A percentile compares a stretch with the other conserved stretches of the same genome.
These are phyloP conservation scores for Rhopalosiphum padi DNA, from an alignment of 1,140 invertebrate species.

Conservation along the genomic window DNA sequence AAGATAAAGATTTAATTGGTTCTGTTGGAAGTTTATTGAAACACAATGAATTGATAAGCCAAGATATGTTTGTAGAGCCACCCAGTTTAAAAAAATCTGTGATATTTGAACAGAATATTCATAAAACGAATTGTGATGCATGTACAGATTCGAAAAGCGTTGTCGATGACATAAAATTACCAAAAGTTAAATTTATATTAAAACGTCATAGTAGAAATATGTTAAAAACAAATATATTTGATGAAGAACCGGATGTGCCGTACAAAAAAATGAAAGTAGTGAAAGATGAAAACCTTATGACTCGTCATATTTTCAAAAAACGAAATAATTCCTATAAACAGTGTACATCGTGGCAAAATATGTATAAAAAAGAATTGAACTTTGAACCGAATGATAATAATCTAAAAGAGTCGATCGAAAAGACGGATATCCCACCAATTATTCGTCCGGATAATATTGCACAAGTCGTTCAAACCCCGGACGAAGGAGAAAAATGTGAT, in stretches of 20 bases:
- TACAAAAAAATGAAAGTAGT: not conserved
- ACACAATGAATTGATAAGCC: not conserved
- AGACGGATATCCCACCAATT: not conserved
- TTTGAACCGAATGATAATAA: not conserved
- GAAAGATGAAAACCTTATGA: not conserved
- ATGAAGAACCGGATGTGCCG: not conserved
- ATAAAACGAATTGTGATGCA: not conserved
- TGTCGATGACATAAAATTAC: not conserved
- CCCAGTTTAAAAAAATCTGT: not conserved
- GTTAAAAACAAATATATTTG: conserved; percentile 30
- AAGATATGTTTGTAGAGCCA: not conserved
- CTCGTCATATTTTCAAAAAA: not conserved
- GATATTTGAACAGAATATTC: not conserved
- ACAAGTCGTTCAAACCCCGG: not conserved
- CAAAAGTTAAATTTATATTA: conserved; percentile 32
- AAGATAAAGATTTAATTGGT: not conserved
- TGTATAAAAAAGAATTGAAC: not conserved
- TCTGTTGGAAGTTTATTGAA: not conserved
- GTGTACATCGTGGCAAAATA: not conserved
- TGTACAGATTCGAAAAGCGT: not conserved
- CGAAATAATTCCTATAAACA: not conserved
- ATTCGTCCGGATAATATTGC: not conserved
- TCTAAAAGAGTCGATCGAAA: not conserved
- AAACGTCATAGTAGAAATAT: conserved; percentile 1
- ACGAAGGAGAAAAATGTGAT: not conserved